Percentiles rank a stretch among this genome's conserved stretches.
Evolutionary conservation across 2,888 invertebrate genomes (phyloP).

Genomic region (Eristalis arbustorum): DNA sequence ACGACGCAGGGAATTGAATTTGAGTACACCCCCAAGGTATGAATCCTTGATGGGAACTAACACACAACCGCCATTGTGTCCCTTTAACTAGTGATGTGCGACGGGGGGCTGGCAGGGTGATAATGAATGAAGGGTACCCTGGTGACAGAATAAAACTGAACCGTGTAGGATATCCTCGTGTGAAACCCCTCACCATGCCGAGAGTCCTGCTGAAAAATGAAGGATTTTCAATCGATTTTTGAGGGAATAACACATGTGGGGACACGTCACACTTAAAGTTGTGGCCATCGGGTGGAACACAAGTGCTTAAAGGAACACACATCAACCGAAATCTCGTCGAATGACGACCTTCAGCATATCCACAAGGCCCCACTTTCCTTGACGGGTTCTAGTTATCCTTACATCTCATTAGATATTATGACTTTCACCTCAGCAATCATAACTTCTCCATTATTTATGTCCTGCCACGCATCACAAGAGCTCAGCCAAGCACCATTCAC

Average conservation of each 20-base stretch:
- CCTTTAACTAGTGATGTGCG: background rate
- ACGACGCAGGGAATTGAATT: background rate
- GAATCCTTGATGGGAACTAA: background rate
- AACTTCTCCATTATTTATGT: background rate
- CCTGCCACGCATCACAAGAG: background rate
- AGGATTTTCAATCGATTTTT: background rate
- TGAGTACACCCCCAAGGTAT: background rate
- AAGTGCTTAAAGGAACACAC: too few species aligned
- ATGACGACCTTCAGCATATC: too few species aligned
- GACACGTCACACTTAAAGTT: background rate
- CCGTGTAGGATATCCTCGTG: background rate
- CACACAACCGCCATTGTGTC: background rate
- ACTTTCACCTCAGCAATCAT: background rate
- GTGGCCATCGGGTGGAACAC: too few species aligned
- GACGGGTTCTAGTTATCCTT: background rate
- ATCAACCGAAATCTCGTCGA: too few species aligned
- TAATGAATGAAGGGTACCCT: background rate
- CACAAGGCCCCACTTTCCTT: background rate
- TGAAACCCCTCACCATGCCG: background rate
- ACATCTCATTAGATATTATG: background rate
- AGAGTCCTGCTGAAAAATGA: background rate
- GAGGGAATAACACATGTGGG: background rate
- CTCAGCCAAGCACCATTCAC: background rate
- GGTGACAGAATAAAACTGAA: background rate
- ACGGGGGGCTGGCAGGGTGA: too few species aligned